Conservation (phyloP, 30 jellyfish, hydroid and myxozoan species). For the Aurelia aurita complex sp. Pacific region DNA sequence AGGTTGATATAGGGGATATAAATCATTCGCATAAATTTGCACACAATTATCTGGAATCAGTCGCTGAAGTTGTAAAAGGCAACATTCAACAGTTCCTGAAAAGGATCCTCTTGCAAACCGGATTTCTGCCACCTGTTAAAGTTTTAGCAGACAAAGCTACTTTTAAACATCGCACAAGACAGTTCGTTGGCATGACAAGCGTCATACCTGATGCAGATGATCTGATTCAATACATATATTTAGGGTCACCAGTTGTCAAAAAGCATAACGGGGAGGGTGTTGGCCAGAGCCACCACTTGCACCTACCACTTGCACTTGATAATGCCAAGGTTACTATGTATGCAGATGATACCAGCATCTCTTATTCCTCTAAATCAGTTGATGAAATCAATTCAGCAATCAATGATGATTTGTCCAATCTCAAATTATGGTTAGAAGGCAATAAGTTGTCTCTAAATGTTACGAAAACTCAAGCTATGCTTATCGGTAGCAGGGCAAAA, state of each 20-base stretch:
- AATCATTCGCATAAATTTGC: constrained; percentile 24
- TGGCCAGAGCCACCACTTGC: constrained; percentile 29
- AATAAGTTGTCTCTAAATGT: too few relatives aligned
- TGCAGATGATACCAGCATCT: too few relatives aligned
- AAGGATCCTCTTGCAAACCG: constrained; percentile 14
- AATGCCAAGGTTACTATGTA: too few relatives aligned
- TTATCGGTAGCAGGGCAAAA: too few relatives aligned
- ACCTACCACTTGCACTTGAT: too few relatives aligned
- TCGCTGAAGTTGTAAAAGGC: constrained; percentile 19
- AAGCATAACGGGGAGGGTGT: constrained; percentile 29
- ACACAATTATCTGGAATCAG: background rate
- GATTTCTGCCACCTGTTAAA: constrained; percentile 21
- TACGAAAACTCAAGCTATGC: too few relatives aligned
- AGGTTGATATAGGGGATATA: constrained; percentile 23
- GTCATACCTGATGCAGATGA: constrained; percentile 31
- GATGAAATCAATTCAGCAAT: too few relatives aligned
- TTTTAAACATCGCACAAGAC: constrained; percentile 35
- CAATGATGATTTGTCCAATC: too few relatives aligned
- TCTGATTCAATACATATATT: constrained; percentile 7
- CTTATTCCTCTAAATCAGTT: too few relatives aligned
- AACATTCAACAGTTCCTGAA: background rate
- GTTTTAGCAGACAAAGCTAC: constrained; percentile 28
- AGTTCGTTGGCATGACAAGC: constrained; percentile 4
- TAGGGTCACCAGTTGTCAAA: constrained; percentile 30
- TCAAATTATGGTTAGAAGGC: too few relatives aligned